phyloP scores from a whole-genome alignment of 2,797 vertebrate genomes.

The Distichodus sexfasciatus region DNA sequence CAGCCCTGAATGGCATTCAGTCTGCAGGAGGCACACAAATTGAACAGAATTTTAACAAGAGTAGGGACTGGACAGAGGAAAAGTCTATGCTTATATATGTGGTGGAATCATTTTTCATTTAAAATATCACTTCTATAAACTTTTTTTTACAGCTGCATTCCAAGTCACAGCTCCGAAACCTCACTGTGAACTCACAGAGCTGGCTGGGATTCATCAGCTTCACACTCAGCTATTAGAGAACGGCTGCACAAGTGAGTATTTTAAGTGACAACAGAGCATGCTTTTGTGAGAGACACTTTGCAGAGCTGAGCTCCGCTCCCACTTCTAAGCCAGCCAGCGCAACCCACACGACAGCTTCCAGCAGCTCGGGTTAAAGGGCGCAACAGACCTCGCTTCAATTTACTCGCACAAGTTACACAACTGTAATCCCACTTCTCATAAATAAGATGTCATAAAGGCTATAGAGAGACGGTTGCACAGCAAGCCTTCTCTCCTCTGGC shows the following conservation, averaged over 20 bases:
- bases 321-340: slow-evolving; percentile 8
- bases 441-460: background rate
- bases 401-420: slow-evolving; percentile 9
- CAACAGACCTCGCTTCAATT: background rate
- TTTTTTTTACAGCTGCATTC: background rate
- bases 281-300: slow-evolving; percentile 7
- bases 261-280: slow-evolving; percentile 22
- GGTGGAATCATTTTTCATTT: background rate
- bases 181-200: slow-evolving; percentile 3
- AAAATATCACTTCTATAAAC: background rate
- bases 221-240: slow-evolving; percentile 21
- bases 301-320: slow-evolving; percentile 1
- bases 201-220: slow-evolving; percentile 2
- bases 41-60: background rate
- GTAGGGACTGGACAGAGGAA: background rate
- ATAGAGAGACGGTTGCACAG: background rate
- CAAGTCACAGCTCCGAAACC: slow-evolving; percentile 5
- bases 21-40: slow-evolving; percentile 66
- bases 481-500: background rate
- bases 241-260: slow-evolving; percentile 16
- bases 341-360: slow-evolving; percentile 17
- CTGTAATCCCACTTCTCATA: slow-evolving; percentile 22
- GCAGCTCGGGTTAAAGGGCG: background rate
- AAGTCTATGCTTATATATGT: background rate
- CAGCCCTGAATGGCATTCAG: slow-evolving; percentile 85